A percentile compares a stretch with the other conserved stretches of the same genome.
These are phyloP conservation scores for Pelagia noctiluca DNA, from an alignment of 30 jellyfish, hydroid and myxozoan species.

Conservation along the genomic window DNA sequence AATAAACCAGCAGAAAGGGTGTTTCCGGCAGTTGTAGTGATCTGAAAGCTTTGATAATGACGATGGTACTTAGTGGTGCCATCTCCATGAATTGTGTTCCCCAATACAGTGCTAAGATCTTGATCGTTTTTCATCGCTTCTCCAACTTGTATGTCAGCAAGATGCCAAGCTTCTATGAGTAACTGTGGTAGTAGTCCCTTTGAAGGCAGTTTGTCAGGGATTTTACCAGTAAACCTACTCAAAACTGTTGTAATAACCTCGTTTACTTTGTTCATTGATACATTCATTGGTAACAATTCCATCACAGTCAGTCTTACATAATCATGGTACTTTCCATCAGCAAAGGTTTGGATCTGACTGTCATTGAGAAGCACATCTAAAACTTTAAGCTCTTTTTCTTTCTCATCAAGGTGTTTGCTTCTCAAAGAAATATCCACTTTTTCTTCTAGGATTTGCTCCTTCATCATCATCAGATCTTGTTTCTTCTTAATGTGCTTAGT, in stretches of 20 bases:
- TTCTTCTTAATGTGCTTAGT: too few species aligned
- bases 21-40: background rate
- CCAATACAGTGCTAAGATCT: background rate
- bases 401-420: too few species aligned
- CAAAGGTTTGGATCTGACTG: conserved; percentile 10
- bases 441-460: too few species aligned
- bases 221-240: background rate
- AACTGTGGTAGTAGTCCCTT: conserved; percentile 9
- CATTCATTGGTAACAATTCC: conserved; percentile 6
- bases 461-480: background rate
- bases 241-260: conserved; percentile 11
- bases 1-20: conserved; percentile 13
- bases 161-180: conserved; percentile 10
- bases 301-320: background rate
- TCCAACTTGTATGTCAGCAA: conserved; percentile 34
- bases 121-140: background rate
- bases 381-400: too few species aligned
- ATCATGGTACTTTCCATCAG: conserved; percentile 3
- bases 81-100: conserved; percentile 54
- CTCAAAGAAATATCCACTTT: too few species aligned
- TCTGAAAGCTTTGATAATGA: conserved; percentile 38
- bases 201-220: conserved; percentile 12
- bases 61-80: conserved; percentile 56
- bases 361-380: too few species aligned
- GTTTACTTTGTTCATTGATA: background rate